Evolutionary conservation across 2,888 invertebrate genomes (phyloP).

Genomic region (Liodrosophila aerea): DNA sequence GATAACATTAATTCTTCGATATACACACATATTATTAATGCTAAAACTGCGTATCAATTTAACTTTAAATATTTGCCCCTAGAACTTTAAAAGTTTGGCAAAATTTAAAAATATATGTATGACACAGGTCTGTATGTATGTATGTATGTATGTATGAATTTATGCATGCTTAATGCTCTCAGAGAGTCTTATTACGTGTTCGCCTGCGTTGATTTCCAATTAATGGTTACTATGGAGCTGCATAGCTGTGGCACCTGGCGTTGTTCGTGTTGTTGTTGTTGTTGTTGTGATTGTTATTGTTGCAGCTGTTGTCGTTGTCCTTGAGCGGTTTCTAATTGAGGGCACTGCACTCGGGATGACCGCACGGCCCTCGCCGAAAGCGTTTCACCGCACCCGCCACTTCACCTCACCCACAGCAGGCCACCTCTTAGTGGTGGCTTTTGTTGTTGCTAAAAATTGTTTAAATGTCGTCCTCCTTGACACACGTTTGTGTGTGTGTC

Average conservation of each 20-base stretch:
- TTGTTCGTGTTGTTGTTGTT: constrained; percentile 23
- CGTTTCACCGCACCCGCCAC: not conserved
- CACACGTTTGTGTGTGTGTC: constrained; percentile 24
- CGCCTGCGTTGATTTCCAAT: constrained; percentile 52
- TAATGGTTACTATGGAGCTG: constrained; percentile 48
- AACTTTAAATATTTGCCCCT: too few species aligned
- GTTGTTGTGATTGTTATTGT: constrained; percentile 16
- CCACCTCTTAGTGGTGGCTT: not conserved
- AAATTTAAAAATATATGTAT: too few species aligned
- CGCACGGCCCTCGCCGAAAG: constrained; percentile 36
- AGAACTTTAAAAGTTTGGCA: too few species aligned
- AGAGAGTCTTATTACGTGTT: constrained; percentile 35
- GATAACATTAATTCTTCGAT: too few species aligned
- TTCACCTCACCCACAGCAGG: constrained; percentile 1
- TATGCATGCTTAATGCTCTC: too few species aligned
- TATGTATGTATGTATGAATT: too few species aligned
- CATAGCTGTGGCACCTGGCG: constrained; percentile 14
- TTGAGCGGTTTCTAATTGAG: constrained; percentile 76
- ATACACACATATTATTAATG: too few species aligned
- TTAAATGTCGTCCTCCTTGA: constrained; percentile 35
- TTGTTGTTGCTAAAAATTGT: constrained; percentile 35
- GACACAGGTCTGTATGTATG: too few species aligned
- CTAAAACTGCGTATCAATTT: too few species aligned
- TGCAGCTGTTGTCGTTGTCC: constrained; percentile 63
- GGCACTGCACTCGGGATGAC: constrained; percentile 78